A percentile compares a stretch with the other conserved stretches of the same genome.
These are phyloP conservation scores for Sebastes oblongus DNA, from an alignment of 2,797 vertebrate species.

Conservation along the genomic window DNA sequence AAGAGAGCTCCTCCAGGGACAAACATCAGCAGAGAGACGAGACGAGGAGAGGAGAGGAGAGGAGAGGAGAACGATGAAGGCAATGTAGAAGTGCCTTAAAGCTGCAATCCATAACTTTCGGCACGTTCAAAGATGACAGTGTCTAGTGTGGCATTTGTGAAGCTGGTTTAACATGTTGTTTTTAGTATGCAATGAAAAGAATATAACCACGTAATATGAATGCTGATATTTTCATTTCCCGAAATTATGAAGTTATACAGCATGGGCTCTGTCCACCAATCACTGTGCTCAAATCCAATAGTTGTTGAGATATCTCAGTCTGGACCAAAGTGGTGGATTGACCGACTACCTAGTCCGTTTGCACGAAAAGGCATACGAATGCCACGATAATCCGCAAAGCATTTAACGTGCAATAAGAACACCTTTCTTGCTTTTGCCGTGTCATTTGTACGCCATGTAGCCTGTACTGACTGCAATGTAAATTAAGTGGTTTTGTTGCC, in stretches of 20 bases:
- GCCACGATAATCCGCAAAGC: no score
- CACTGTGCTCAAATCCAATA: neutral
- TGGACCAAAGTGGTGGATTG: no score
- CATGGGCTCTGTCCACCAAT: neutral
- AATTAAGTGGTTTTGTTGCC: no score
- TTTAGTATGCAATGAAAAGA: neutral
- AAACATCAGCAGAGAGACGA: slow-evolving; percentile 28
- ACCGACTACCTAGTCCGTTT: no score
- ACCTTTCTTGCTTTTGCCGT: no score
- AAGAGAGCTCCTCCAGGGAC: slow-evolving; percentile 76
- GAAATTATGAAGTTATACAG: neutral
- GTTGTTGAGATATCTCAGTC: no score
- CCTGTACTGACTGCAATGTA: no score
- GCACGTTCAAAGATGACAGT: slow-evolving; percentile 6
- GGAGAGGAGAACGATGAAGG: neutral
- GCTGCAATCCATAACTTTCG: slow-evolving; percentile 14
- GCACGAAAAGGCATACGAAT: no score
- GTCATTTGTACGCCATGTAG: no score
- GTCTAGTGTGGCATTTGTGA: neutral
- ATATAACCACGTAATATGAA: neutral
- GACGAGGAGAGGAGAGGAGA: neutral
- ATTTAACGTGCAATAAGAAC: no score
- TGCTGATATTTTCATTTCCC: neutral
- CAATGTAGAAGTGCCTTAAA: slow-evolving; percentile 12
- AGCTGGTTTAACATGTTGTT: neutral